A percentile compares a stretch with the other conserved stretches of the same genome.
phyloP scores from a whole-genome alignment of 2,113 vertebrate genomes.

The Limnothrissa miodon region DNA sequence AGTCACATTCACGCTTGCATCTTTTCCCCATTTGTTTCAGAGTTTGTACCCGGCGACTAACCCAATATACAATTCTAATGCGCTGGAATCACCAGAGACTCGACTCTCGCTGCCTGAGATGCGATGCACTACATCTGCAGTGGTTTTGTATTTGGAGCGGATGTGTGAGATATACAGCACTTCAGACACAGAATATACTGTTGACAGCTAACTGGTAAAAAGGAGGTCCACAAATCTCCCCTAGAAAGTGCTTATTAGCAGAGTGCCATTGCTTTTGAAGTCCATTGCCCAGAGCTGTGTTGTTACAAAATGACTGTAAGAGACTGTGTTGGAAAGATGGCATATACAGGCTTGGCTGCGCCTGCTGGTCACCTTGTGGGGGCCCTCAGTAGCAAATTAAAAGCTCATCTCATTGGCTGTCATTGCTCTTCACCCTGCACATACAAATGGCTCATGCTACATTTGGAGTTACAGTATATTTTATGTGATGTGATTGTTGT shows the following conservation, averaged over 20 bases:
- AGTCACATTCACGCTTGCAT: background rate
- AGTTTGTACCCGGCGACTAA: background rate
- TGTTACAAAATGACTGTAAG: background rate
- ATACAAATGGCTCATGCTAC: background rate
- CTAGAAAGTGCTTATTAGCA: background rate
- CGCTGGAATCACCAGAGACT: background rate
- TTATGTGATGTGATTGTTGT: background rate
- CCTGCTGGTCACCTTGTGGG: background rate
- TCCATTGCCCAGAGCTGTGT: background rate
- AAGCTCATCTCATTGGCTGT: background rate
- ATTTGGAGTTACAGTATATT: background rate
- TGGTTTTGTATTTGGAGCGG: background rate
- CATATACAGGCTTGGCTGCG: background rate
- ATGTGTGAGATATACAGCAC: background rate
- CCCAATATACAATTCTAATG: background rate
- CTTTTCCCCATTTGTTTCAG: background rate
- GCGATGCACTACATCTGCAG: background rate
- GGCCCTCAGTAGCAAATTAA: background rate
- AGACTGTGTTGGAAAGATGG: background rate
- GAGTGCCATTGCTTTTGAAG: background rate
- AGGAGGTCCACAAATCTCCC: background rate
- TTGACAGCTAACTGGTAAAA: background rate
- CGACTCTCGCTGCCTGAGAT: background rate
- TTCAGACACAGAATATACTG: background rate
- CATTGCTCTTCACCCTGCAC: background rate